Evolutionary conservation across 2,113 vertebrate genomes (phyloP).

Genomic region (Chrysemys picta): DNA sequence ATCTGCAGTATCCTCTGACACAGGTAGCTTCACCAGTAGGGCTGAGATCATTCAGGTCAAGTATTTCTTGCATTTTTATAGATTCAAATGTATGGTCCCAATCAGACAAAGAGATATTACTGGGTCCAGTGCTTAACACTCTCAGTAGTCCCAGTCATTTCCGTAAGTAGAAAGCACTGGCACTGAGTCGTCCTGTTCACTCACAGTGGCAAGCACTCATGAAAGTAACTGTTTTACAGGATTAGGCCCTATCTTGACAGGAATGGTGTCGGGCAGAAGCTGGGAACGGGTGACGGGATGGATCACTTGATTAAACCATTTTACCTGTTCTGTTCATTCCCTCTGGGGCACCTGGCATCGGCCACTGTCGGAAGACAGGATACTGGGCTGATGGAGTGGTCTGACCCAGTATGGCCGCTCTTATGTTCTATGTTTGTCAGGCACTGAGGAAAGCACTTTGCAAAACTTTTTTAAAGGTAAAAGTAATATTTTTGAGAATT

Average conservation of each 20-base stretch:
- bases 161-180: too few relatives aligned
- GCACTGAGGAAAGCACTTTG: neutral
- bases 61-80: neutral
- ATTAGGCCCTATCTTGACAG: neutral
- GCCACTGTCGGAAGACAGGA: too few relatives aligned
- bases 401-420: too few relatives aligned
- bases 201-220: neutral
- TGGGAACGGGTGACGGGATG: too few relatives aligned
- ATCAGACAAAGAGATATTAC: neutral
- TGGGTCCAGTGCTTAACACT: neutral
- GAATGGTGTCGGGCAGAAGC: too few relatives aligned
- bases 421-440: neutral
- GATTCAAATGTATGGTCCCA: neutral
- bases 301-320: too few relatives aligned
- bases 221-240: neutral
- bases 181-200: neutral
- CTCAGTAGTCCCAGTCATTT: neutral
- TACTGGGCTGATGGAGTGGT: too few relatives aligned
- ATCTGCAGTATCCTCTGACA: fast-evolving
- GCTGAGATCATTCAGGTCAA: fast-evolving
- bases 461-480: neutral
- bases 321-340: too few relatives aligned
- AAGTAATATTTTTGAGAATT: neutral
- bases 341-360: too few relatives aligned
- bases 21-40: neutral